Base-by-base conservation (phyloP, 2,888 invertebrate genomes). In the Parnassius smintheus region DNA sequence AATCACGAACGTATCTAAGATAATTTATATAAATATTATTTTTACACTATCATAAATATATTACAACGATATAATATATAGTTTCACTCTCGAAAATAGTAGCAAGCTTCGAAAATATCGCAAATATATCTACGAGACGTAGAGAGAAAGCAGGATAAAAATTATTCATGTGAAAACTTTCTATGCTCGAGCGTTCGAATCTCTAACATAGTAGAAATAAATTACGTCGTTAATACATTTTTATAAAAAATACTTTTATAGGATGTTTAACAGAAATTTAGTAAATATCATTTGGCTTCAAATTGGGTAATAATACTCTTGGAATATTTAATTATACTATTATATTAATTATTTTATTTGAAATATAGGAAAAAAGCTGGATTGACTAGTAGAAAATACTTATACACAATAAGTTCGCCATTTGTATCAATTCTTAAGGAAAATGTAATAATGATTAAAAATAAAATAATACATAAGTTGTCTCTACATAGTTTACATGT, bases 101-200 rank as follows among this genome's bases (percentile, higher is more conserved):
- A 35, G 35, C 35, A 35, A 35, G 35, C 35, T 35, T 25, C 8
- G 22, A 52, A 52, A 54, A 45, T 55, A 55, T 55, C 44, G 41
- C 18, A 3, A 55, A 45, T 13, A 25, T 56, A 46, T 56, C 46
- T 56, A n/a, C 12, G 13, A 9, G 46, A 22, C 12, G 46, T 46
- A 18, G 12, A 11, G 18, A 18, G 46, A 22, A 12, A 25, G 46
- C 25, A 25, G 18, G 35, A 52, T 52, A 52, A 25, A 25, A 56
- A 46, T 56, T 22, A 46, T 56, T 56, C 56, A 56, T 48, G 56
- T 25, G 56, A 22, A 45, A 56, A 7, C 46, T 56, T 25, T 4
- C 12, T 25, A 22, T 22, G 56, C 44, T 25, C 25, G 56, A 22
- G 11, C n/a, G 56, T 25, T 12, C 18, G 11, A 11, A 25, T 2